Base-by-base conservation (phyloP, 2,113 vertebrate species). In the Blennius ocellaris region DNA sequence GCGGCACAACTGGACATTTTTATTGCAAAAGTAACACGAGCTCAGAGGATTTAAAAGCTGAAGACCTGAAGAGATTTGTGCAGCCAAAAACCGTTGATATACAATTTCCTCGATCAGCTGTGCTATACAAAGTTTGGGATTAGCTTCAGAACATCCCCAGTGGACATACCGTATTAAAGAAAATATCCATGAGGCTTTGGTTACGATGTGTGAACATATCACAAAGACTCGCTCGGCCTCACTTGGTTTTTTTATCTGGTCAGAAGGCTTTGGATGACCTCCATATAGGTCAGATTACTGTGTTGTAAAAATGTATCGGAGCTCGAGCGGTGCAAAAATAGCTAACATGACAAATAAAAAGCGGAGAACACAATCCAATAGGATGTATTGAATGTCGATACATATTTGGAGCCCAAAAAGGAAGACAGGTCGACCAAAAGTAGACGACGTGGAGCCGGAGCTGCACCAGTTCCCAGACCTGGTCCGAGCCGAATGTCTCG, bases 401-500 rank as follows among this genome's bases (percentile, higher is more conserved):
- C 51, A 58, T 6, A 54, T 11, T 45, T 40, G 51, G 10, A 67
- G 16, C 61, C 75, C 51, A 78, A 79, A 76, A 78, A 77, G 69
- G 73, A 64, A 68, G 9, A 51, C 30, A 75, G 36, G 5, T 0
- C 15, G 14, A 71, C 61, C 58, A 47, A 76, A 77, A 69, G 54
- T 6, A 68, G 64, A 74, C 54, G 1, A 59, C 44, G 48, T 37
- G 62, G 57, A 80, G 78, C 67, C 66, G 72, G 12, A 76, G 45
- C 65, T 15, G 45, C 49, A 43, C 39, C 40, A 15, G 60, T 47
- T 72, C 57, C 21, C 60, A 49, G 45, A 9, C 3, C 69, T 52
- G 60, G 48, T 68, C 37, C 30, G 62, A 65, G 63, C 21, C 21
- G 21, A 30, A 30, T 30, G 21, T 30, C 41, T 81, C n/a, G 50